phyloP scores from a whole-genome alignment of 2,888 invertebrate genomes.

The Pharmacophagus antenor region DNA sequence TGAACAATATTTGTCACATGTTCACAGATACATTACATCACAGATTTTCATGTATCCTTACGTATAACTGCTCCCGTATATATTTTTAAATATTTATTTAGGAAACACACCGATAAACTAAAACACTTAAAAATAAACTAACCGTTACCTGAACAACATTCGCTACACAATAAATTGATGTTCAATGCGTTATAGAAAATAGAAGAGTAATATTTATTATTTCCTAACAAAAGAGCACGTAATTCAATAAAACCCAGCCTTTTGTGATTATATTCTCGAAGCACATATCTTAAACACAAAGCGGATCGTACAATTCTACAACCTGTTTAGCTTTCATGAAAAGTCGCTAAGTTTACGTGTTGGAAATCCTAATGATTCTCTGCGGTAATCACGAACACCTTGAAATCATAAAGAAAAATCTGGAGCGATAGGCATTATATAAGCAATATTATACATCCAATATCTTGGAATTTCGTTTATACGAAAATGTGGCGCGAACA shows the following conservation, averaged over 20 bases:
- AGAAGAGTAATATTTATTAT: conserved; percentile 9
- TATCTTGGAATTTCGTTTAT: not conserved
- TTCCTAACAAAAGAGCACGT: conserved; percentile 18
- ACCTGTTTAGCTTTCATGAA: conserved; percentile 16
- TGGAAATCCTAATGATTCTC: not conserved
- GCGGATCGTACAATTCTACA: conserved; percentile 5
- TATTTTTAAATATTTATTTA: too few species aligned
- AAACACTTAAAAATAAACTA: not conserved
- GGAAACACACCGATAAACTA: too few species aligned
- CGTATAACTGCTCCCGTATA: too few species aligned
- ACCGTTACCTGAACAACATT: not conserved
- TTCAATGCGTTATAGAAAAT: conserved; percentile 2
- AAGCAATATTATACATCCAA: not conserved
- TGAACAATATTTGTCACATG: too few species aligned
- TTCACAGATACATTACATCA: too few species aligned
- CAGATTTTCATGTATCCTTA: too few species aligned
- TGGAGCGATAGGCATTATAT: not conserved
- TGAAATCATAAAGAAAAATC: not conserved
- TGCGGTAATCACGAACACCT: not conserved
- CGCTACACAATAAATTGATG: not conserved
- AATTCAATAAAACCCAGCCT: conserved; percentile 21
- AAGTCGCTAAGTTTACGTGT: conserved; percentile 14
- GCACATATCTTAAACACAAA: conserved; percentile 20
- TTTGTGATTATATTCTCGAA: conserved; percentile 24
- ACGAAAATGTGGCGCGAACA: not conserved